phyloP scores from a whole-genome alignment of 2,113 vertebrate genomes.

The Cervus canadensis region DNA sequence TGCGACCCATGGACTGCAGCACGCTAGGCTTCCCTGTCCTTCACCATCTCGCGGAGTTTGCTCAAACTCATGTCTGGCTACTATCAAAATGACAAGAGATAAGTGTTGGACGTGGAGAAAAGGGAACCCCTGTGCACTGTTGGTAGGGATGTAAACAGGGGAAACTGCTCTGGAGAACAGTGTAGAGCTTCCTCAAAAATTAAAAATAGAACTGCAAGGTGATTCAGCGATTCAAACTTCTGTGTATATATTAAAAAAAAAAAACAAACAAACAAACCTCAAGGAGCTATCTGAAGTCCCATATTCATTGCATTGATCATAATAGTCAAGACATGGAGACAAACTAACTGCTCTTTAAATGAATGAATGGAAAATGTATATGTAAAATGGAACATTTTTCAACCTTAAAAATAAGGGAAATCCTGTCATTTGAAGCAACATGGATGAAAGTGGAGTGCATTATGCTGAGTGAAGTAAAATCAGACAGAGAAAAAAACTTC shows the following conservation, averaged over 20 bases:
- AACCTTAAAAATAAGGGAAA: neutral
- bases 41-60: neutral
- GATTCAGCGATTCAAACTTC: neutral
- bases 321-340: neutral
- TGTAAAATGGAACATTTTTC: neutral
- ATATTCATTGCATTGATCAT: accelerated
- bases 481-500: neutral
- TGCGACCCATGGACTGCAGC: neutral
- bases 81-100: neutral
- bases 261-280: neutral
- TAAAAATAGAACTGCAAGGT: neutral
- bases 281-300: neutral
- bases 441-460: neutral
- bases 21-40: neutral
- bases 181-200: neutral
- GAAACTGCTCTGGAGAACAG: neutral
- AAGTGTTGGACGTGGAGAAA: neutral
- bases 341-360: neutral
- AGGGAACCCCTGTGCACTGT: neutral
- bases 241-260: neutral
- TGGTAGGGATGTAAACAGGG: accelerated
- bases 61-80: neutral
- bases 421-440: neutral
- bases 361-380: neutral
- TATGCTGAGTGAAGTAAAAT: neutral